A percentile compares a stretch with the other conserved stretches of the same genome.
phyloP scores from a whole-genome alignment of 2,888 invertebrate genomes.

The Odontocolon sp. region DNA sequence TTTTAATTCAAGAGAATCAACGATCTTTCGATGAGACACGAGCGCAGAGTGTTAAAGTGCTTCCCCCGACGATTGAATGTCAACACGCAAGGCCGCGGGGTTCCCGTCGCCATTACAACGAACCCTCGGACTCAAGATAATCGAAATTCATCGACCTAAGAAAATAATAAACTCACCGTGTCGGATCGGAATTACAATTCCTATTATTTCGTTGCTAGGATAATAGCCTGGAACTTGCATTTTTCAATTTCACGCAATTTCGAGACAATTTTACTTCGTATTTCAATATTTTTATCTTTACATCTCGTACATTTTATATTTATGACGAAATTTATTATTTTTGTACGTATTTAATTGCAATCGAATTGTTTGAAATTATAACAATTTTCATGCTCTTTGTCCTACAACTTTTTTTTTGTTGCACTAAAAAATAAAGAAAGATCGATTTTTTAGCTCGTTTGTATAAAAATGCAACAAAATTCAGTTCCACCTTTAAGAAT shows the following conservation, averaged over 20 bases:
- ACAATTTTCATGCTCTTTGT: no score
- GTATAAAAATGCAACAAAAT: no score
- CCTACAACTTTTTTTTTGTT: no score
- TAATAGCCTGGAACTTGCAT: neutral
- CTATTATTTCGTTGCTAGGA: slow-evolving; percentile 55
- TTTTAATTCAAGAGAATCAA: slow-evolving; percentile 19
- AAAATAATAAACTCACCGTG: slow-evolving; percentile 44
- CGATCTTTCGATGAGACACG: slow-evolving; percentile 5
- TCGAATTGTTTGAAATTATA: no score
- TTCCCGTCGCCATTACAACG: slow-evolving; percentile 62
- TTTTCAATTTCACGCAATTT: neutral
- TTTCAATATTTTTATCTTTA: neutral
- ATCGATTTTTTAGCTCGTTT: no score
- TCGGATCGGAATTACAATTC: slow-evolving; percentile 14
- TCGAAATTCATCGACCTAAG: slow-evolving; percentile 68
- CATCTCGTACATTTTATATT: no score
- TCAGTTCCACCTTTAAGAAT: no score
- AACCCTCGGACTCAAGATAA: slow-evolving; percentile 58
- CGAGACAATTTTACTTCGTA: neutral
- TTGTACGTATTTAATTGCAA: no score
- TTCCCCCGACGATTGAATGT: slow-evolving; percentile 63
- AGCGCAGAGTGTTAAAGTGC: slow-evolving; percentile 52
- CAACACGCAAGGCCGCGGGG: slow-evolving; percentile 62
- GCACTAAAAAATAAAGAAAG: no score
- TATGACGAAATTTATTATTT: no score